Evolutionary conservation across 1,140 invertebrate genomes (phyloP), one percentile per base, ranked within the genome.

Genomic region (Leptinotarsa texana): DNA sequence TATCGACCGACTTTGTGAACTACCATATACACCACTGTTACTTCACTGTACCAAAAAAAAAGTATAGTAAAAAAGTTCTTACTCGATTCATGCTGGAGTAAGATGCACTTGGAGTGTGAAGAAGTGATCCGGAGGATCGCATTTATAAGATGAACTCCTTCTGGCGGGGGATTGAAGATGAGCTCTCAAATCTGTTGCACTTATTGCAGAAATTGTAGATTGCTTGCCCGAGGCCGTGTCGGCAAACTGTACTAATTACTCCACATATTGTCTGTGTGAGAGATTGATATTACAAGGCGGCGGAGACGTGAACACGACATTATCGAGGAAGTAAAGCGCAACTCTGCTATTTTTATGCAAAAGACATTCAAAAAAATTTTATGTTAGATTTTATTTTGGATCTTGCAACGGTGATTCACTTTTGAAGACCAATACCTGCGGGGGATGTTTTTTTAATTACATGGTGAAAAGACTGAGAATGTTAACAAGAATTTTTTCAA

Each of bases 1-100:
- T 13, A 24, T 24, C 18, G 63, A 21, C 18, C 15, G 63, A 63
- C 11, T 63, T 22, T 22, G 22, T 21, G 5, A 22, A 18, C 63
- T 18, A 63, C 21, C 24, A 15, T 62, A 15, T 11, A 21, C 33
- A 42, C 33, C 33, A 42, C 33, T 42, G 33, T 42, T 8, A 42
- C 33, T 42, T 42, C 33, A 42, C 33, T 42, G 33, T 42, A 42
- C 8, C 33, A 42, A 24, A 24, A 24, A n/a, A 24, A 63, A 63
- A 15, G 21, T 22, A 63, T 63, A 24, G 24, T 22, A 22, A 22
- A 24, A 63, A 63, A 63, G 21, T 21, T 63, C 63, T 63, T 63
- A 63, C 63, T 63, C 24, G 63, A 15, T 63, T 63, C 63, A 63
- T 63, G 63, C 63, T 63, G 63, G n/a, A 63, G 63, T 63, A 63